Percentiles rank a stretch among this genome's conserved stretches.
Evolutionary conservation across 2,113 vertebrate genomes (phyloP).

Genomic region (Diglossa brunneiventris): DNA sequence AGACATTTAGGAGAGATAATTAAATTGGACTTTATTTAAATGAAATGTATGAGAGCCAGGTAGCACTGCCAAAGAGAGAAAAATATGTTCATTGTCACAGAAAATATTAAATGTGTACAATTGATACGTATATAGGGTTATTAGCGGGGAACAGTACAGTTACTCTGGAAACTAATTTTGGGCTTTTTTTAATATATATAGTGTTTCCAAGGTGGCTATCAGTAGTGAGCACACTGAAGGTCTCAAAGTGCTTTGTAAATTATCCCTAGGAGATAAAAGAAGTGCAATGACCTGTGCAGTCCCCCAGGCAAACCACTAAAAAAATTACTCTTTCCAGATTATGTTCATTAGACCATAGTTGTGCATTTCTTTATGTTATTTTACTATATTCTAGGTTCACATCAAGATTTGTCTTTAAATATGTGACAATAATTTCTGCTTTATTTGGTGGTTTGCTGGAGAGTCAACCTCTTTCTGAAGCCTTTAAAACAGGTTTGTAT

Average conservation of each 20-base stretch:
- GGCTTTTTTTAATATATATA: too few relatives aligned
- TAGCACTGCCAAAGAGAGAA: not conserved
- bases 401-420: not conserved
- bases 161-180: not conserved
- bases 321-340: not conserved
- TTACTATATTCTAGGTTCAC: not conserved
- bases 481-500: not conserved
- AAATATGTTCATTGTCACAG: not conserved
- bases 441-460: not conserved
- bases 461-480: not conserved
- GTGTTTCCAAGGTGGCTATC: not conserved
- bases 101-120: not conserved
- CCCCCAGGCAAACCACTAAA: not conserved
- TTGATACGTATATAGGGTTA: not conserved
- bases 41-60: not conserved
- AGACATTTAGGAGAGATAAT: not conserved
- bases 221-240: not conserved
- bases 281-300: not conserved
- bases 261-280: not conserved
- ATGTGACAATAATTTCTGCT: not conserved
- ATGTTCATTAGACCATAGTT: not conserved
- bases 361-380: not conserved
- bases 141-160: not conserved
- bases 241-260: not conserved
- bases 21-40: slow-evolving; percentile 28